These are phyloP conservation scores for Phodopus roborovskii DNA, from an alignment of 2,113 vertebrate species.

Conservation along the genomic window DNA sequence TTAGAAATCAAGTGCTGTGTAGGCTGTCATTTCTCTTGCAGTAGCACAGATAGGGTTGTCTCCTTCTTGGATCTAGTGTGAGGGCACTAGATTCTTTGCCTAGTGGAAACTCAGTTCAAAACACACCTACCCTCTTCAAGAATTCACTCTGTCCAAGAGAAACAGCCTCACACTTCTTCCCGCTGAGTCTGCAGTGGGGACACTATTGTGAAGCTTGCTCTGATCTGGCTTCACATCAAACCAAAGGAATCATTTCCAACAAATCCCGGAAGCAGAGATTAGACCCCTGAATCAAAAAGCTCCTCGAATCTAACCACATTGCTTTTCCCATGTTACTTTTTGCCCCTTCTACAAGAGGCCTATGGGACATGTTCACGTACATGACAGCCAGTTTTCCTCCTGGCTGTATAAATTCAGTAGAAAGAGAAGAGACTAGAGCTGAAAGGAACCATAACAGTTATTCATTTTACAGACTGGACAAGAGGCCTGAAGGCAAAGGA, in stretches of 20 bases:
- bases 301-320: background rate
- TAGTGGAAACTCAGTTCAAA: constrained; percentile 22
- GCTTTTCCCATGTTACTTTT: background rate
- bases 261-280: constrained; percentile 26
- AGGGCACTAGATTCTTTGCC: background rate
- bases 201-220: background rate
- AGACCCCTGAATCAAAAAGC: constrained; percentile 14
- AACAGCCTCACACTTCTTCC: background rate
- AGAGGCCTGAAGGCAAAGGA: background rate
- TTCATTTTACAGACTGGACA: background rate
- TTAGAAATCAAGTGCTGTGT: background rate
- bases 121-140: background rate
- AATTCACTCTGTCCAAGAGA: background rate
- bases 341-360: background rate
- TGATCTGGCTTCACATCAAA: background rate
- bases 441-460: background rate
- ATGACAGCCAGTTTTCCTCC: background rate
- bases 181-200: background rate
- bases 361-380: background rate
- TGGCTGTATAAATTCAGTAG: constrained; percentile 2
- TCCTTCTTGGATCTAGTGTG: background rate
- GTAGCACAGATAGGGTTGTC: background rate
- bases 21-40: background rate
- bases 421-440: background rate
- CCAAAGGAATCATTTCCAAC: background rate